Evolutionary conservation across 2,113 vertebrate genomes (phyloP), one percentile per base, ranked within the genome.

Genomic region (Todiramphus saurophagus): DNA sequence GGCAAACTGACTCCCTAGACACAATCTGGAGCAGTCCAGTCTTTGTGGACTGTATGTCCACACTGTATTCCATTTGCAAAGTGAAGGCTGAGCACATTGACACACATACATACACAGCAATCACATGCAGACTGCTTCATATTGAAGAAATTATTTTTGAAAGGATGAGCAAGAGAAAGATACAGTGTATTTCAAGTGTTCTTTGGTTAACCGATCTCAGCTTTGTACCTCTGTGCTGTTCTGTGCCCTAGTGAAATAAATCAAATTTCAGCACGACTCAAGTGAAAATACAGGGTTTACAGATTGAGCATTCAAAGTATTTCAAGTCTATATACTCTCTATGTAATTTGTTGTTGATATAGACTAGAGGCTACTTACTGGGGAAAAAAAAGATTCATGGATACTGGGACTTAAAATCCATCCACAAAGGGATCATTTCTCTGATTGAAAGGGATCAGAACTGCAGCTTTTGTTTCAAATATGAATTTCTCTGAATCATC

Each of bases 401-500:
- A 62, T 75, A 56, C 66, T 76, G 31, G 58, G 66, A 73, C 75
- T 79, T 93, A 78, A 94, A 94, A 84, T 87, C 43, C 20, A 76
- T 84, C 69, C 77, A 89, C 89, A 89, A 79, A 93, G 30, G 96
- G 33, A 81, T 94, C 4, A 66, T 53, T 82, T 79, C 35, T 93
- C 41, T 88, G 75, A 82, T 39, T 84, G 84, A 91, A 92, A 92
- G 27, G 85, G 63, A 96, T 86, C 35, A 78, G 41, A 87, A 55
- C 43, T 91, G 44, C 79, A 81, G 33, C 46, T 96, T 92, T 86
- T 85, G 44, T 37, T 83, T 83, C 62, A 79, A 58, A 86, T 75
- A 58, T 56, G 30, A 93, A 78, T 83, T 87, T 88, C 60, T 66
- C 83, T 64, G 86, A 94, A 85, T 69, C 69, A 83, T 59, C 83